Percentiles rank a stretch among this genome's conserved stretches.
Evolutionary conservation across 1,140 invertebrate genomes (phyloP).

Genomic region (Drosophila ogumai): DNA sequence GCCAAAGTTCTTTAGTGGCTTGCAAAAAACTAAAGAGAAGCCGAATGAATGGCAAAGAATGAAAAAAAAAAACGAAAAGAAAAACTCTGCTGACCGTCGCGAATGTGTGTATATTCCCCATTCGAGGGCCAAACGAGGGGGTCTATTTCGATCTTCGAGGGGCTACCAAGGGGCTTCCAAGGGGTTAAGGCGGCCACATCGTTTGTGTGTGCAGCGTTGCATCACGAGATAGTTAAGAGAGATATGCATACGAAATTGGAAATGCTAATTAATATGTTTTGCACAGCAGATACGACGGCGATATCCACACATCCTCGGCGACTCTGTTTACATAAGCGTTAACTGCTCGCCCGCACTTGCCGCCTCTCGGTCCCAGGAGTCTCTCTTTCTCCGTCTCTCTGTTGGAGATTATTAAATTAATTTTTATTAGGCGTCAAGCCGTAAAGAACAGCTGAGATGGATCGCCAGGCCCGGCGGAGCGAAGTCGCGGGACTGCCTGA

Average conservation of each 20-base stretch:
- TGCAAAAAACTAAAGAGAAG: constrained; percentile 31
- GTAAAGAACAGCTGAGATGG: constrained; percentile 76
- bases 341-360: constrained; percentile 59
- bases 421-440: constrained; percentile 82
- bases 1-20: constrained; percentile 61
- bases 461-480: constrained; percentile 10
- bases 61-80: constrained; percentile 31
- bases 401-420: constrained; percentile 74
- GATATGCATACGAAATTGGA: constrained; percentile 81
- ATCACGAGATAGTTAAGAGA: constrained; percentile 75
- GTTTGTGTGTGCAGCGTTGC: constrained; percentile 73
- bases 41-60: constrained; percentile 29
- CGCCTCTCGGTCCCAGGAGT: not conserved
- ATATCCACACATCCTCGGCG: constrained; percentile 63
- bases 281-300: constrained; percentile 71
- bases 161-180: not conserved
- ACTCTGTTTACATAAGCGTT: constrained; percentile 77
- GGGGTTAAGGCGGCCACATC: constrained; percentile 25
- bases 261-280: constrained; percentile 84
- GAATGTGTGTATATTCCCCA: constrained; percentile 25
- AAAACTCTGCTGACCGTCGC: constrained; percentile 57
- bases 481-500: constrained; percentile 16
- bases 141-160: constrained; percentile 1
- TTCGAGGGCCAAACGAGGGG: constrained; percentile 21
- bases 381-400: not conserved